A percentile compares a stretch with the other conserved stretches of the same genome.
phyloP scores from a whole-genome alignment of 2,113 vertebrate species.

The Chlamydotis undulata region DNA sequence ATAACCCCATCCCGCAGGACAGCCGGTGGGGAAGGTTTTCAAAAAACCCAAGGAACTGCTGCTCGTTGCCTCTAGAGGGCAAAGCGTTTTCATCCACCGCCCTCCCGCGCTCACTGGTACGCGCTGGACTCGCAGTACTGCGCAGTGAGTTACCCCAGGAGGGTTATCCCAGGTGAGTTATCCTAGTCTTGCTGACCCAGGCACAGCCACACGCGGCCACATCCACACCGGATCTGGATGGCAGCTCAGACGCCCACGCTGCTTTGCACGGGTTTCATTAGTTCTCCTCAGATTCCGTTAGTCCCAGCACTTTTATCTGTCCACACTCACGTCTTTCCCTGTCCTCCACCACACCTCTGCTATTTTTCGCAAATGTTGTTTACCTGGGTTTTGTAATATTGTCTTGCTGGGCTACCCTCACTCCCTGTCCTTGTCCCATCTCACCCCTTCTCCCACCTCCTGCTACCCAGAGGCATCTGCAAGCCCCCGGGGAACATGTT shows the following conservation, averaged over 20 bases:
- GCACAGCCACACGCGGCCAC: fast-evolving
- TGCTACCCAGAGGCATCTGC: fast-evolving
- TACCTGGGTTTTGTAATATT: neutral
- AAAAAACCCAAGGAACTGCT: neutral
- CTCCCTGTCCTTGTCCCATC: neutral
- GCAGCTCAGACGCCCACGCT: neutral
- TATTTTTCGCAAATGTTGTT: neutral
- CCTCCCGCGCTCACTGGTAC: fast-evolving
- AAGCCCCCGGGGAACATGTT: fast-evolving
- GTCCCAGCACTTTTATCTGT: neutral
- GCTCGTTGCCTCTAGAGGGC: constrained; percentile 44
- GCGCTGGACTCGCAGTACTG: fast-evolving
- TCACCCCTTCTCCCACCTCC: neutral
- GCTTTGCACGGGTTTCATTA: neutral
- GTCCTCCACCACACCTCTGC: neutral
- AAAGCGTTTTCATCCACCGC: neutral
- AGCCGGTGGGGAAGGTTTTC: fast-evolving
- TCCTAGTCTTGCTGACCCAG: neutral
- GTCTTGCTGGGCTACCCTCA: neutral
- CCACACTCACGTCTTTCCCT: fast-evolving
- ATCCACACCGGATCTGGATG: neutral
- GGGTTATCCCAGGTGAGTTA: neutral
- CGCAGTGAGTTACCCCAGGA: fast-evolving
- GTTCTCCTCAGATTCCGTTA: neutral
- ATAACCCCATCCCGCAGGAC: neutral